Percentiles rank a stretch among this genome's conserved stretches.
Evolutionary conservation across 2,113 vertebrate genomes (phyloP).

Genomic region (Collichthys lucidus): DNA sequence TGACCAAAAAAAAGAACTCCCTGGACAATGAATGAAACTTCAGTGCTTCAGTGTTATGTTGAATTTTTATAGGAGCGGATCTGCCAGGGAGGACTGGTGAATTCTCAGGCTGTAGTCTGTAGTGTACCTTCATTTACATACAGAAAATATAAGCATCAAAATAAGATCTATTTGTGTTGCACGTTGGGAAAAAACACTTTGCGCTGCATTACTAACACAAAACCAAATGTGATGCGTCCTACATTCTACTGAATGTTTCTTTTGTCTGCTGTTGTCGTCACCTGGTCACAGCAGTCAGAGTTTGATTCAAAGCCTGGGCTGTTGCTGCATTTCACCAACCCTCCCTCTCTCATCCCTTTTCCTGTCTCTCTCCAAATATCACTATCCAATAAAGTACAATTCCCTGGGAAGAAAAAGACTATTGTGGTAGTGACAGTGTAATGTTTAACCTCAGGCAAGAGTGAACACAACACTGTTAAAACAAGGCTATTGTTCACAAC

Average conservation of each 20-base stretch:
- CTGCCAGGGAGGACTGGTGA: not conserved
- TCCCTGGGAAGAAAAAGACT: not conserved
- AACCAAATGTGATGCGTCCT: slow-evolving; percentile 3
- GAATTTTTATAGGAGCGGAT: not conserved
- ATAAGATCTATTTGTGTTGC: not conserved
- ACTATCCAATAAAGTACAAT: too few relatives aligned
- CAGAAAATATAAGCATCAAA: not conserved
- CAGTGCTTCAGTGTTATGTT: not conserved
- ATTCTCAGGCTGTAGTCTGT: not conserved
- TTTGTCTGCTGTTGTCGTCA: too few relatives aligned
- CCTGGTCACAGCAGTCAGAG: too few relatives aligned
- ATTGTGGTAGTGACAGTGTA: not conserved
- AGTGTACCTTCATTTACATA: not conserved
- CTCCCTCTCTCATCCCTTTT: too few relatives aligned
- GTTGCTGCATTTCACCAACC: too few relatives aligned
- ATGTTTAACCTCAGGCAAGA: not conserved
- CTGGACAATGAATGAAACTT: slow-evolving; percentile 9
- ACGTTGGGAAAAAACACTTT: not conserved
- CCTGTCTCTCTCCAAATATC: too few relatives aligned
- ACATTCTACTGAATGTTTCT: not conserved
- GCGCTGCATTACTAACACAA: not conserved
- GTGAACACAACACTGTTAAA: not conserved
- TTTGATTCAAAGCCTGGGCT: too few relatives aligned
- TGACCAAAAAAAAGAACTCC: not conserved
- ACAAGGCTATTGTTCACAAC: not conserved